Base-by-base conservation (phyloP, 2,797 vertebrate species). In the Chelidonichthys spinosus region DNA sequence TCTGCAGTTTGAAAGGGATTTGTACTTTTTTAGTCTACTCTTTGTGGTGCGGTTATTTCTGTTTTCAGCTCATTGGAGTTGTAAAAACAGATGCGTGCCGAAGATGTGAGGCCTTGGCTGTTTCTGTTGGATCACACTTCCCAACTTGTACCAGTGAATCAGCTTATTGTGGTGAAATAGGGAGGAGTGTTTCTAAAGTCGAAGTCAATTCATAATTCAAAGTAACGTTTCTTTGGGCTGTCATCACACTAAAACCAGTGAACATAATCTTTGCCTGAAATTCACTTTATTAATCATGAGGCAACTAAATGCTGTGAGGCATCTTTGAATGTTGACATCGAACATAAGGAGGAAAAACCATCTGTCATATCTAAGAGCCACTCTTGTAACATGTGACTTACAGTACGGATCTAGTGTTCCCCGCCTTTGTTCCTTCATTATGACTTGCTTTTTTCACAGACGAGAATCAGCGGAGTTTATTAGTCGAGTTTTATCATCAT, bases 401-500 rank as follows among this genome's bases (percentile, higher is more conserved):
- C 66, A 79, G 18, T 69, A 50, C 13, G 42, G 63, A 47, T 68
- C 39, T 25, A 7, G 18, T 54, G 43, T 60, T 72, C 54, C 35
- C 52, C n/a, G 40, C 63, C 61, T 74, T 77, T 80, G 62, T 83
- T 87, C 42, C 76, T 66, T 83, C 44, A 75, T 79, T 79, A 75
- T 68, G 66, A 73, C 39, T 64, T 32, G n/a, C 54, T 36, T 85
- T 87, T 82, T 81, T 86, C 81, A 70, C 88, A 83, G 81, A 86
- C 61, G 43, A 81, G 82, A 84, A 90, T 91, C 83, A 83, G 65
- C 61, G 60, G 60, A 82, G 80, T 86, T 91, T 89, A 89, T 89
- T 87, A 86, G 79, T 84, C 64, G 74, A 25, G 75, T 90, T 91
- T 85, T 87, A 90, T 92, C 80, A 86, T 83, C 85, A 80, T 88